Evolutionary conservation across 2,888 invertebrate genomes (phyloP), one percentile per base, ranked within the genome.

Genomic region (Corbicula japonica): DNA sequence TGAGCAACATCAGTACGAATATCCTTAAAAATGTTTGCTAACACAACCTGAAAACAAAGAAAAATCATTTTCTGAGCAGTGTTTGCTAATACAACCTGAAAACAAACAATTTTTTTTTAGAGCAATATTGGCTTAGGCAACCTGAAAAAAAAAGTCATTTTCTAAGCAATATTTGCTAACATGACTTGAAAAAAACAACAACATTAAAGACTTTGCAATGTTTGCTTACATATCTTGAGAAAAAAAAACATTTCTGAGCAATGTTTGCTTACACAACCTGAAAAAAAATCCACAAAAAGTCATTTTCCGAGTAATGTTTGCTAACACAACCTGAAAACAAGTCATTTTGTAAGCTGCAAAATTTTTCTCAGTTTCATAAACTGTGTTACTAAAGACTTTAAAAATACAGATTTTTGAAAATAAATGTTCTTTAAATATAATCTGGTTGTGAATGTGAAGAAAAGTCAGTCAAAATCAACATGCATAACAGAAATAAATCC

Each of bases 11-110:
- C 84, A 26, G 93, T 85, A 76, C 91, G 92, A 38, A 93, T 85
- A 38, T 90, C 89, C 18, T 91, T 91, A 72, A 94, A 93, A 60
- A 94, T 73, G 2, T 89, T 87, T n/a, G 88, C 83, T 26, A 94
- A 82, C 23, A 89, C 89, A 18, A 94, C 88, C 94, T 94, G 90
- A 12, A 72, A 69, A 32, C 44, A 34, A 58, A 34, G n/a, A 50
- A 56, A 18, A 62, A 32, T 35, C 21, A 28, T 41, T 10, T 34
- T 61, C 34, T 50, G 21, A 50, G 15, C 10, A 21, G 50, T 18
- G 21, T 50, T 18, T 41, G 18, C 10, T 10, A 41, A 18, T 12
- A 41, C 41, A 41, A 18, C 41, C 18, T 12, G 41, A 10, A 41
- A 18, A 18, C 10, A 41, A 10, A 41, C 41, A 41, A 10, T n/a